Conservation (phyloP, 2,888 invertebrate genomes). For the Odontocerum albicorne region DNA sequence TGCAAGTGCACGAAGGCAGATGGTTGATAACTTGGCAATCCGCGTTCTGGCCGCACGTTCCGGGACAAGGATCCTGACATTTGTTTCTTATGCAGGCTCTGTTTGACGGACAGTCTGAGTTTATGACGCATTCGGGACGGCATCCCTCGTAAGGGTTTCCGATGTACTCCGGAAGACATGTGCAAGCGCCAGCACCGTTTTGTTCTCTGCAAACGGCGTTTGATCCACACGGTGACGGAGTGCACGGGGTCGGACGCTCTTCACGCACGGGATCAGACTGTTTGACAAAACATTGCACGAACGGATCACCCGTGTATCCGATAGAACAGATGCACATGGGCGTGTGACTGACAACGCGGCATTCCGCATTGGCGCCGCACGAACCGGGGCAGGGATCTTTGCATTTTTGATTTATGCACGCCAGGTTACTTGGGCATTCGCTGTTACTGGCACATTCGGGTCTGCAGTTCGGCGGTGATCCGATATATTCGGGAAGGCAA, state of each 20-base stretch:
- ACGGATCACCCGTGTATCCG: constrained; percentile 77
- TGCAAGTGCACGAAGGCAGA: constrained; percentile 69
- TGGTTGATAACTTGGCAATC: constrained; percentile 72
- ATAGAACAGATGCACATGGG: constrained; percentile 68
- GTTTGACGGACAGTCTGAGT: constrained; percentile 71
- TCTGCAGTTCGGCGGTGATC: constrained; percentile 74
- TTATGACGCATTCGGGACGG: constrained; percentile 72
- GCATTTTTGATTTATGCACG: constrained; percentile 78
- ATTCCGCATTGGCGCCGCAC: constrained; percentile 74
- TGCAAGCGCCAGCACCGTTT: constrained; percentile 65
- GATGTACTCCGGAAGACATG: constrained; percentile 69
- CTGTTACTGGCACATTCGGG: constrained; percentile 80
- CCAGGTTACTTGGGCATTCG: constrained; percentile 68
- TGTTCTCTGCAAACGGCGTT: constrained; percentile 65
- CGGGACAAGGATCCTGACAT: constrained; percentile 78
- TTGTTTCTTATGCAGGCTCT: constrained; percentile 72
- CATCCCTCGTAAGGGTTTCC: constrained; percentile 82
- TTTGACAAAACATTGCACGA: constrained; percentile 61
- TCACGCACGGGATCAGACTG: constrained; percentile 45
- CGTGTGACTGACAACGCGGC: constrained; percentile 74
- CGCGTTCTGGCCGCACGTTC: constrained; percentile 73
- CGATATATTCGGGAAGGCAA: constrained; percentile 67
- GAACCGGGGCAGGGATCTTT: constrained; percentile 71
- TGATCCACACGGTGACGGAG: constrained; percentile 64
- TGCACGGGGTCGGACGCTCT: constrained; percentile 58